Percentiles rank a stretch among this genome's conserved stretches.
phyloP scores from a whole-genome alignment of 2,888 invertebrate genomes.

The Biston stratarius region DNA sequence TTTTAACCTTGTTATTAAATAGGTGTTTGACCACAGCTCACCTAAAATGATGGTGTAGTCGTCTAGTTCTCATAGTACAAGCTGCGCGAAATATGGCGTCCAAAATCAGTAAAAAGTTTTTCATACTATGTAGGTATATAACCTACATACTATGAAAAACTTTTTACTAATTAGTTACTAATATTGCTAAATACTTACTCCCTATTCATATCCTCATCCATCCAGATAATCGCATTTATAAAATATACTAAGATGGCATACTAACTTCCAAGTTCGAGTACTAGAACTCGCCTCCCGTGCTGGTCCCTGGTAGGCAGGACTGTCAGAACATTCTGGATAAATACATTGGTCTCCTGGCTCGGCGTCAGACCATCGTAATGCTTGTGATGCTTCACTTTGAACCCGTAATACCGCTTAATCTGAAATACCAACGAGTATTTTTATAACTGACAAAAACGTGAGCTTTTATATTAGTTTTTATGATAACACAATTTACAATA shows the following conservation, averaged over 20 bases:
- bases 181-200: too few species aligned
- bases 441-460: neutral
- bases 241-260: constrained; percentile 43
- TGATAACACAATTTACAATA: neutral
- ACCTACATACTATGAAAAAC: too few species aligned
- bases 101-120: too few species aligned
- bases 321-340: constrained; percentile 91
- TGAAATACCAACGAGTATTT: constrained; percentile 2
- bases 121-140: too few species aligned
- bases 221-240: too few species aligned
- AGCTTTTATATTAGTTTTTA: constrained; percentile 3
- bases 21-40: too few species aligned
- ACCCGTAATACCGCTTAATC: constrained; percentile 93
- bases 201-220: too few species aligned
- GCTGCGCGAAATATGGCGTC: too few species aligned
- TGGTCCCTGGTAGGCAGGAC: constrained; percentile 93
- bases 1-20: too few species aligned
- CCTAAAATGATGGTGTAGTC: too few species aligned
- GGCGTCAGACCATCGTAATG: constrained; percentile 91
- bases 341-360: constrained; percentile 91
- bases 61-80: too few species aligned
- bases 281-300: constrained; percentile 90
- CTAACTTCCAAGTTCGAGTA: constrained; percentile 94
- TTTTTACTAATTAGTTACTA: too few species aligned
- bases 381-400: constrained; percentile 91